These are phyloP conservation scores for Pao palembangensis DNA, from an alignment of 2,113 vertebrate species.

Conservation along the genomic window DNA sequence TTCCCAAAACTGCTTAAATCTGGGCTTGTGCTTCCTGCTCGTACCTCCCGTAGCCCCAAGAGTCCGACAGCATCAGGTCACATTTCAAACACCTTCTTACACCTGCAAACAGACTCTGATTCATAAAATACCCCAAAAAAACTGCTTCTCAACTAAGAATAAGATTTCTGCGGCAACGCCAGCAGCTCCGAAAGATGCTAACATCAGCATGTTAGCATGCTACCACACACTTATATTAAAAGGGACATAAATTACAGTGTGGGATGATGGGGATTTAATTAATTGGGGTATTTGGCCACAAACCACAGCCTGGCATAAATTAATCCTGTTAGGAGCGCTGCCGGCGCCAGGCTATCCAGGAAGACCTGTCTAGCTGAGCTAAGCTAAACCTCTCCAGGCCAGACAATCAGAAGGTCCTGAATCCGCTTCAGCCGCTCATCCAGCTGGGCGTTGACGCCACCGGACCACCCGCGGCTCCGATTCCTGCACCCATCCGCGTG, in stretches of 20 bases:
- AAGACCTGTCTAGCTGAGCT: too few species aligned
- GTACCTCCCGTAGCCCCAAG: too few species aligned
- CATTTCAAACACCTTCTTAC: too few species aligned
- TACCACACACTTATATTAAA: not conserved
- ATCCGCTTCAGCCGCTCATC: constrained; percentile 6
- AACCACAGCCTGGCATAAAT: not conserved
- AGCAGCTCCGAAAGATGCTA: not conserved
- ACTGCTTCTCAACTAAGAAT: too few species aligned
- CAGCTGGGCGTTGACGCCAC: constrained; percentile 27
- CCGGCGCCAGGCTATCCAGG: too few species aligned
- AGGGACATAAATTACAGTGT: not conserved
- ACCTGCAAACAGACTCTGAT: too few species aligned
- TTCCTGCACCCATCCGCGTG: constrained; percentile 20
- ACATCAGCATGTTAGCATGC: not conserved
- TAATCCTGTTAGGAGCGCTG: not conserved
- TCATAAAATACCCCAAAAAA: too few species aligned
- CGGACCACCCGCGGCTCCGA: constrained; percentile 35
- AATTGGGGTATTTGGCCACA: not conserved
- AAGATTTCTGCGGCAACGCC: too few species aligned
- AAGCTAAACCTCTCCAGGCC: too few species aligned
- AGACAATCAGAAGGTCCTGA: not conserved
- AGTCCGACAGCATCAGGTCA: too few species aligned
- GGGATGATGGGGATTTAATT: not conserved
- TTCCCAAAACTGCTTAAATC: too few species aligned
- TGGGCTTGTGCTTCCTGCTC: too few species aligned